phyloP scores from a whole-genome alignment of 2,113 vertebrate species.

The Thalassarche chlororhynchos region DNA sequence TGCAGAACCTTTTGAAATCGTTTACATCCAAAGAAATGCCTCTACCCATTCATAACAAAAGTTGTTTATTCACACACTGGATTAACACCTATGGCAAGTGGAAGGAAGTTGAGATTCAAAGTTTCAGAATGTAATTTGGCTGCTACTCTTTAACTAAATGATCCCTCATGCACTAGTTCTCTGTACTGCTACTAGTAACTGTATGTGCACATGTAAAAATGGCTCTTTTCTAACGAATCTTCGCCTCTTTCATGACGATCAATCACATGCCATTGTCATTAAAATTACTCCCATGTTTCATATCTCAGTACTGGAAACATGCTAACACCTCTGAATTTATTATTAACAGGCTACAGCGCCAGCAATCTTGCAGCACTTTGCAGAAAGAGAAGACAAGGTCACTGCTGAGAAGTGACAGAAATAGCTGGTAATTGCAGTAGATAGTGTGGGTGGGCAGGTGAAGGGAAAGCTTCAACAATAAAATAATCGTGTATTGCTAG shows the following conservation, averaged over 20 bases:
- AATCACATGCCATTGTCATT: not conserved
- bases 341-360: not conserved
- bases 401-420: slow-evolving; percentile 30
- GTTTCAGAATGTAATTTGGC: not conserved
- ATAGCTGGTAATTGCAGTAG: slow-evolving; percentile 8
- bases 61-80: not conserved
- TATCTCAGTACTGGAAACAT: not conserved
- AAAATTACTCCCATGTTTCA: not conserved
- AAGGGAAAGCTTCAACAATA: not conserved
- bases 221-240: not conserved
- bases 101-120: not conserved
- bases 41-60: not conserved
- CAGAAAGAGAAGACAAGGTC: slow-evolving; percentile 43
- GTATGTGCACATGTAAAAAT: not conserved
- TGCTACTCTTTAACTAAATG: not conserved
- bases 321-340: not conserved
- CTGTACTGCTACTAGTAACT: not conserved
- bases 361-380: not conserved
- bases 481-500: not conserved
- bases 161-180: not conserved
- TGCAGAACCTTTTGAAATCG: not conserved
- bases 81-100: not conserved
- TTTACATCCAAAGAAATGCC: not conserved
- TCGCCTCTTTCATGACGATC: not conserved
- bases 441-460: slow-evolving; percentile 1